phyloP scores from a whole-genome alignment of 2,113 vertebrate species.

The Datnioides undecimradiatus region DNA sequence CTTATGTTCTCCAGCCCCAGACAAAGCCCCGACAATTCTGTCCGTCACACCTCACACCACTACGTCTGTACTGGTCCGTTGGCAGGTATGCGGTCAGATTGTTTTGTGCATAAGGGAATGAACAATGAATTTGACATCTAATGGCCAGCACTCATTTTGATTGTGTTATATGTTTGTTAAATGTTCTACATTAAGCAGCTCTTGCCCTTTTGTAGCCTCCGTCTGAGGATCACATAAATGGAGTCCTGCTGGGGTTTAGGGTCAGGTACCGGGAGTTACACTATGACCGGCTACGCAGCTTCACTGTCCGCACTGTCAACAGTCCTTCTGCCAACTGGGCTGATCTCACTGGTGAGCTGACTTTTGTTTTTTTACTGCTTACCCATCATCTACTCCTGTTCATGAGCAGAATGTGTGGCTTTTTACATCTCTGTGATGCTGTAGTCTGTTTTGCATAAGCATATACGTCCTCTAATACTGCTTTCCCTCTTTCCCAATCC shows the following conservation, averaged over 20 bases:
- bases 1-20: constrained; percentile 86
- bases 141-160: background rate
- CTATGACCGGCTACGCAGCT: constrained; percentile 87
- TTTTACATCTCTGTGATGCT: background rate
- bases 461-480: background rate
- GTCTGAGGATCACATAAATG: constrained; percentile 93
- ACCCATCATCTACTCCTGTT: background rate
- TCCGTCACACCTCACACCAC: constrained; percentile 97
- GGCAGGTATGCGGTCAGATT: constrained; percentile 88
- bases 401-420: background rate
- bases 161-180: background rate
- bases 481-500: background rate
- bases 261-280: constrained; percentile 93
- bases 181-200: background rate
- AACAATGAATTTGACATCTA: background rate
- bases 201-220: constrained; percentile 85
- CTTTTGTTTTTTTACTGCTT: background rate
- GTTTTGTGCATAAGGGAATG: constrained; percentile 14
- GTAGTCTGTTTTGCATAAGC: background rate
- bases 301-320: constrained; percentile 85
- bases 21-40: constrained; percentile 92
- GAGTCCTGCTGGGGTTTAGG: constrained; percentile 94
- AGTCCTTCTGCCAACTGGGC: constrained; percentile 87
- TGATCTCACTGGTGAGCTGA: constrained; percentile 90
- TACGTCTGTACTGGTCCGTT: constrained; percentile 94